Evolutionary conservation across 2,113 vertebrate genomes (phyloP), one percentile per base, ranked within the genome.

Genomic region (Eclectus roratus): DNA sequence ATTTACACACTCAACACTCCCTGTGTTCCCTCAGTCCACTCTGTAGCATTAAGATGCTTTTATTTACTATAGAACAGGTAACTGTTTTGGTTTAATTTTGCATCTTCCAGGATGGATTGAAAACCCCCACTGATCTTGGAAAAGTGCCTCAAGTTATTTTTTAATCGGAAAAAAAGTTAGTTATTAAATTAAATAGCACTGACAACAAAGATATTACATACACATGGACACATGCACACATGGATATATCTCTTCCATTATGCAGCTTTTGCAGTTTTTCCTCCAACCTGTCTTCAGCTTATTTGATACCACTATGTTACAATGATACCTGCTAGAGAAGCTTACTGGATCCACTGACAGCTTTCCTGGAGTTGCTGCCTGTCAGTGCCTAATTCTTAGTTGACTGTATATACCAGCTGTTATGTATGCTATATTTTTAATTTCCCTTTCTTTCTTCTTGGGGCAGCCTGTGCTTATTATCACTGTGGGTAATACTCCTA

Each of bases 361-460:
- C 58, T 81, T n/a, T 60, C 70, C 35, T 64, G 53, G 53, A 87
- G 64, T 56, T 77, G 64, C 41, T 82, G 68, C n/a, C 56, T 93
- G 63, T 89, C 69, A 77, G 15, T 53, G 37, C 52, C 37, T 94
- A 60, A 76, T 84, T 93, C 80, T 88, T 64, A 73, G 58, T 31
- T 86, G 90, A 80, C 71, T 68, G 2, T 49, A 49, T 31, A 50
- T 52, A 87, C 20, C 19, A 47, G 23, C 11, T 80, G 17, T 82
- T 74, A 60, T 3, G 2, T 43, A 58, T 2, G 1, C 39, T 89
- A 39, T 80, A 74, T 80, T 89, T 95, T 58, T 91, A 84, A 83
- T 91, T 96, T 97, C 33, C 37, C 58, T 82, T 85, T 31, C n/a
- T 28, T 79, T 35, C 49, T 95, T 52, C 74, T 94, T 86, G 56